phyloP scores from a whole-genome alignment of 2,888 invertebrate species.

The Axea sp. region DNA sequence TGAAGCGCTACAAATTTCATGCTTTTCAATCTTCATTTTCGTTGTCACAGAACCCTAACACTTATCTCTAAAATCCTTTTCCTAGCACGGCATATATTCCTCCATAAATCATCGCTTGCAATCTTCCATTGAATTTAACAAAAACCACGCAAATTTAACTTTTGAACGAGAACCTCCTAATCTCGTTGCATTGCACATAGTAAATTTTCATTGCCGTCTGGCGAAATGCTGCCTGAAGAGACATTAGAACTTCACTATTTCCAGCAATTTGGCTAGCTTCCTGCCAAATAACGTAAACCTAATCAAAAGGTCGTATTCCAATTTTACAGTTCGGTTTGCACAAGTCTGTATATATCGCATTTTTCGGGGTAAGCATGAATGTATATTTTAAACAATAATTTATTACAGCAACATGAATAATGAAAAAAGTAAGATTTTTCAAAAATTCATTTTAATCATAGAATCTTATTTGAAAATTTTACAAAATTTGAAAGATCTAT shows the following conservation, averaged over 20 bases:
- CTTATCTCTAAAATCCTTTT: conserved; percentile 15
- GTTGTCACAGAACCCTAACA: conserved; percentile 18
- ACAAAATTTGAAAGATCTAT: no score
- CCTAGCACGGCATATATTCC: not conserved
- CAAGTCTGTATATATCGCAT: no score
- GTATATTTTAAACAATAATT: no score
- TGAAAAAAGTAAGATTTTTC: no score
- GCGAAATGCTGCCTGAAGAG: conserved; percentile 10
- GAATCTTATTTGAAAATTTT: no score
- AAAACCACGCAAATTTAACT: conserved; percentile 39
- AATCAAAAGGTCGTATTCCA: no score
- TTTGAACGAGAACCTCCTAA: conserved; percentile 11
- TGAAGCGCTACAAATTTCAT: conserved; percentile 23
- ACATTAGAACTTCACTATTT: conserved; percentile 21
- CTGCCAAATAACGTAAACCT: no score
- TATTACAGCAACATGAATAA: no score
- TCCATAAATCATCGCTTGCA: conserved; percentile 21
- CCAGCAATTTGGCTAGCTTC: no score
- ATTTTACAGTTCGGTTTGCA: no score
- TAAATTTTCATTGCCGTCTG: conserved; percentile 36
- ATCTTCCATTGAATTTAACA: conserved; percentile 20
- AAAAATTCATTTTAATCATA: no score
- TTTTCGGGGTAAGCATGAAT: no score
- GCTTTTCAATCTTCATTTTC: conserved; percentile 40
- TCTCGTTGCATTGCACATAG: conserved; percentile 16